These are phyloP conservation scores for Garra rufa DNA, from an alignment of 2,113 vertebrate species.

Conservation along the genomic window DNA sequence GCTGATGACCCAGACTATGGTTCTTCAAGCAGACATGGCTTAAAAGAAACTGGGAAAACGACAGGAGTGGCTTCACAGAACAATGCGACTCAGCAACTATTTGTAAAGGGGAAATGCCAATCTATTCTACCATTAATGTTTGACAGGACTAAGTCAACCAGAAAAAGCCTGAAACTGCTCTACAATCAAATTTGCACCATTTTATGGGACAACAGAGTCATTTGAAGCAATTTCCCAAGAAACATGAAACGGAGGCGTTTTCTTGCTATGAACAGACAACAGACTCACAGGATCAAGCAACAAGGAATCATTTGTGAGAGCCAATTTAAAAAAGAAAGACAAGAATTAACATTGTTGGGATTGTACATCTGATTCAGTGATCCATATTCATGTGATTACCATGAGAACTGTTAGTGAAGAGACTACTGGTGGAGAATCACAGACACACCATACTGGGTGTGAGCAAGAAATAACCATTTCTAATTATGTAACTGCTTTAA, in stretches of 20 bases:
- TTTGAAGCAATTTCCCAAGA: background rate
- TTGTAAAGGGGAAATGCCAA: conserved; percentile 35
- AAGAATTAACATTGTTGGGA: background rate
- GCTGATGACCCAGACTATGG: background rate
- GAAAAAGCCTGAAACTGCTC: conserved; percentile 30
- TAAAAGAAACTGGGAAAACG: background rate
- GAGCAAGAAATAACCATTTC: background rate
- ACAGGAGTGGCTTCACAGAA: background rate
- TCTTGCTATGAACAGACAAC: background rate
- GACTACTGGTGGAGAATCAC: background rate
- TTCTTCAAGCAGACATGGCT: background rate
- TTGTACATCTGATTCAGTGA: background rate
- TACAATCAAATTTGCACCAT: conserved; percentile 10
- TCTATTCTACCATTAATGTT: conserved; percentile 64
- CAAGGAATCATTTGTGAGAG: background rate
- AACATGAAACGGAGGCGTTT: background rate
- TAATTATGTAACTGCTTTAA: conserved; percentile 16
- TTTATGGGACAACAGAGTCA: conserved; percentile 11
- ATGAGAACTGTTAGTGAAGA: background rate
- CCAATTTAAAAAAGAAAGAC: background rate
- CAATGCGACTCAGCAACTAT: conserved; percentile 39
- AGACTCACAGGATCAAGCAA: background rate
- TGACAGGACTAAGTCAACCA: conserved; percentile 55
- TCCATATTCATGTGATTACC: background rate
- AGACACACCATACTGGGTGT: background rate